Percentiles rank a stretch among this genome's conserved stretches.
Conservation (phyloP, 23 tunicate genomes). For the Diplosoma virens region DNA sequence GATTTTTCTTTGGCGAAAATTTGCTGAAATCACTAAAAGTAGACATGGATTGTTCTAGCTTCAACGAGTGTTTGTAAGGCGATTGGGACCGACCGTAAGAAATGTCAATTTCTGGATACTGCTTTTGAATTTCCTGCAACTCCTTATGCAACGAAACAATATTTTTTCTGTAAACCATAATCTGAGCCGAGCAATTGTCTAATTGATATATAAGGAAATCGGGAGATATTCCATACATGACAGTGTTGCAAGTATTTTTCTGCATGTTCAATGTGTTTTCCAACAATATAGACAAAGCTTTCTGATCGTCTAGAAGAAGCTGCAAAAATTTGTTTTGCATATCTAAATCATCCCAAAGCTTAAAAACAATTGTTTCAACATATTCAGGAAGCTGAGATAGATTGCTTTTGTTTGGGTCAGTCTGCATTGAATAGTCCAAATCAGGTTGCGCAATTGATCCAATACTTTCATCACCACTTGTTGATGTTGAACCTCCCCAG, state of each 20-base stretch:
- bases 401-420: background rate
- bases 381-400: background rate
- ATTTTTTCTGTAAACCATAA: constrained; percentile 45
- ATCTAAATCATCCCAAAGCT: constrained; percentile 43
- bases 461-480: constrained; percentile 36
- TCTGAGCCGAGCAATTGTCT: constrained; percentile 73
- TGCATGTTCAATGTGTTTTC: constrained; percentile 52
- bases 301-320: constrained; percentile 61
- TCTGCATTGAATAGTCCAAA: background rate
- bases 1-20: constrained; percentile 1
- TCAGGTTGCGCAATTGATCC: constrained; percentile 9
- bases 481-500: constrained; percentile 62
- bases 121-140: constrained; percentile 38
- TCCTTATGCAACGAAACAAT: constrained; percentile 47
- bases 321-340: constrained; percentile 36
- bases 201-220: constrained; percentile 74
- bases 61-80: background rate
- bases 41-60: background rate
- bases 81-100: background rate
- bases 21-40: background rate
- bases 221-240: constrained; percentile 68
- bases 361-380: constrained; percentile 12
- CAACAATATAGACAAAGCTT: constrained; percentile 50
- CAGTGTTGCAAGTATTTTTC: constrained; percentile 13
- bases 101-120: constrained; percentile 25